Evolutionary conservation across 2,797 vertebrate genomes (phyloP).

Genomic region (Valencia hispanica): DNA sequence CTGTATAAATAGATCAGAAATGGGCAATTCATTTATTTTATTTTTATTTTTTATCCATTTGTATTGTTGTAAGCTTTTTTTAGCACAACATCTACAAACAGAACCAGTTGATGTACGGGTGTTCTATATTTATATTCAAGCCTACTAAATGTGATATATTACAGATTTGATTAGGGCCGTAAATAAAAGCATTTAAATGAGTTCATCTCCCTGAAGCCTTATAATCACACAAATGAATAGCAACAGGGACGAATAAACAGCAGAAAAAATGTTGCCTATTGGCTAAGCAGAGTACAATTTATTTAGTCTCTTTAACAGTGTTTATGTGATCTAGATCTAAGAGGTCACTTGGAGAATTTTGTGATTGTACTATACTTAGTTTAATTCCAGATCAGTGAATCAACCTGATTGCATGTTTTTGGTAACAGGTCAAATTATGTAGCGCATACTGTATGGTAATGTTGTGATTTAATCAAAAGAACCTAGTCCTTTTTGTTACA

Average conservation of each 20-base stretch:
- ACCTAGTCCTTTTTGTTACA: background rate
- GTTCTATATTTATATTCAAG: background rate
- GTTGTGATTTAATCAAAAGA: background rate
- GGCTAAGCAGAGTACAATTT: slow-evolving; percentile 13
- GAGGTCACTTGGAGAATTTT: slow-evolving; percentile 13
- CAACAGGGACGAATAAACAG: slow-evolving; percentile 12
- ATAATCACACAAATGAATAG: background rate
- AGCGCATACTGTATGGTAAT: background rate
- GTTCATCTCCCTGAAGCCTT: slow-evolving; percentile 16
- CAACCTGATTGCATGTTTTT: background rate
- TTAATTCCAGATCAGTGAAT: background rate
- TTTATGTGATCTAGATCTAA: background rate
- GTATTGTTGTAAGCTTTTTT: background rate
- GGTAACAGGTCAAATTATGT: background rate
- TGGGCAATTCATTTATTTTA: background rate
- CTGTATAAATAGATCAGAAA: background rate
- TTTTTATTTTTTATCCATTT: no score
- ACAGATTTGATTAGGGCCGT: slow-evolving; percentile 1
- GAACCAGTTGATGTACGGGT: background rate
- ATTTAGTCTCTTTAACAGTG: background rate
- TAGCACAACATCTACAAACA: slow-evolving; percentile 3
- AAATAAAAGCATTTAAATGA: slow-evolving; percentile 2
- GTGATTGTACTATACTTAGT: background rate
- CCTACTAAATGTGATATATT: slow-evolving; percentile 15
- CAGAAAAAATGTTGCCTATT: background rate